Evolutionary conservation across 2,797 vertebrate genomes (phyloP), one percentile per base, ranked within the genome.

Genomic region (Tapera naevia): DNA sequence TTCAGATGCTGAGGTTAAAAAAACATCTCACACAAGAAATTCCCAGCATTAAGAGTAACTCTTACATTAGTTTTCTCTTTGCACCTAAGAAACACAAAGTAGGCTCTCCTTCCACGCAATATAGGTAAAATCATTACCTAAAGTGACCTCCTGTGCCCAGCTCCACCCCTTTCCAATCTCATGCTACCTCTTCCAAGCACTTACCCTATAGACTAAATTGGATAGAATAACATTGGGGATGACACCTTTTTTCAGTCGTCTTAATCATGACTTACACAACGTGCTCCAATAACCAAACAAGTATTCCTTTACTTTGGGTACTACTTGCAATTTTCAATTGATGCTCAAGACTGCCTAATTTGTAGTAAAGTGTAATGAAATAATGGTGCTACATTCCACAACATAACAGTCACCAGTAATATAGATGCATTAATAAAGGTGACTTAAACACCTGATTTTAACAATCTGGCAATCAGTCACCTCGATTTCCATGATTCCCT

Each of bases 311-410:
- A n/a, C n/a, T n/a, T n/a, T n/a, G n/a, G n/a, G n/a, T n/a, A n/a
- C n/a, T n/a, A n/a, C n/a, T n/a, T n/a, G n/a, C n/a, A n/a, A n/a
- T n/a, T n/a, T n/a, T n/a, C n/a, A n/a, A n/a, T n/a, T n/a, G n/a
- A n/a, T n/a, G n/a, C n/a, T n/a, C n/a, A n/a, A n/a, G n/a, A n/a
- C n/a, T n/a, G n/a, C n/a, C n/a, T n/a, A n/a, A n/a, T n/a, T n/a
- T n/a, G n/a, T n/a, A n/a, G n/a, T n/a, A n/a, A n/a, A 39, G 35
- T 7, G 11, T 17, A 45, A 37, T n/a, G 28, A 25, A 73, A 61
- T 10, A 33, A 2, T 5, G 56, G 21, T 3, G 15, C 24, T 43
- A 21, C 2, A 0, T 58, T 21, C 33, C 28, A 30, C 7, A 1
- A 57, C 33, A 3, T 13, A 22, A 22, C 8, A 21, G 39, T 5